Conservation (phyloP, 2,888 invertebrate species). For the Zygaena filipendulae region DNA sequence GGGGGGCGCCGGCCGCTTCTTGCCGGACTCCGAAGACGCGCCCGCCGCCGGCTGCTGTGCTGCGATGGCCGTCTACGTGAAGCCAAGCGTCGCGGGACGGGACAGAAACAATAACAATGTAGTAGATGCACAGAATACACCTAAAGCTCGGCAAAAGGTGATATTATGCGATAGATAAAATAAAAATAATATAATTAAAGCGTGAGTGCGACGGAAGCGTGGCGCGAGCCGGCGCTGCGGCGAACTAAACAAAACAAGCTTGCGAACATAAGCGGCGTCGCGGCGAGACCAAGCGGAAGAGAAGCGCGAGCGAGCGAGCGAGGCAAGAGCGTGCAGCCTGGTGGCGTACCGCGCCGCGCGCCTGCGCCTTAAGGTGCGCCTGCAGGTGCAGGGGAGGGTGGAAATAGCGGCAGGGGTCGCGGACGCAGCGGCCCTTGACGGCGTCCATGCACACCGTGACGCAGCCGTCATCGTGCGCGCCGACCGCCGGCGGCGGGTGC, state of each 20-base stretch:
- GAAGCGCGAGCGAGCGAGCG: slow-evolving; percentile 56
- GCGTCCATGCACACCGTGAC: slow-evolving; percentile 99
- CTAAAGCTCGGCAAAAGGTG: slow-evolving; percentile 67
- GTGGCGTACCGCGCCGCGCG: slow-evolving; percentile 91
- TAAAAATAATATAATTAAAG: slow-evolving; percentile 62
- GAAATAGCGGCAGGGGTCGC: slow-evolving; percentile 99
- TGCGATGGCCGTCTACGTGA: slow-evolving; percentile 66
- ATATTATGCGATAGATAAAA: slow-evolving; percentile 64
- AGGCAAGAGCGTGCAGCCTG: slow-evolving; percentile 65
- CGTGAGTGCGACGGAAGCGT: slow-evolving; percentile 70
- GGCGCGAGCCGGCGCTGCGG: slow-evolving; percentile 48
- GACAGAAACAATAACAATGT: slow-evolving; percentile 69
- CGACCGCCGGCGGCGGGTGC: slow-evolving; percentile 97
- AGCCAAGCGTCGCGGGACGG: slow-evolving; percentile 69
- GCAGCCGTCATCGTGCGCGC: slow-evolving; percentile 97
- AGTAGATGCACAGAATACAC: slow-evolving; percentile 69
- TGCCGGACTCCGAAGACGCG: slow-evolving; percentile 83
- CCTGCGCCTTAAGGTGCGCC: slow-evolving; percentile 99
- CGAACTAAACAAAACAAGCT: slow-evolving; percentile 63
- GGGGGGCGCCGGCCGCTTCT: slow-evolving; percentile 89
- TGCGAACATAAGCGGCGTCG: slow-evolving; percentile 64
- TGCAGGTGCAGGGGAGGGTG: slow-evolving; percentile 99
- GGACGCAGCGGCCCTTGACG: slow-evolving; percentile 98
- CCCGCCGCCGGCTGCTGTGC: slow-evolving; percentile 75
- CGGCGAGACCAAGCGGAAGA: slow-evolving; percentile 62